Evolutionary conservation across 2,888 invertebrate species (phyloP).

Genomic region (Deilephila porcellus): DNA sequence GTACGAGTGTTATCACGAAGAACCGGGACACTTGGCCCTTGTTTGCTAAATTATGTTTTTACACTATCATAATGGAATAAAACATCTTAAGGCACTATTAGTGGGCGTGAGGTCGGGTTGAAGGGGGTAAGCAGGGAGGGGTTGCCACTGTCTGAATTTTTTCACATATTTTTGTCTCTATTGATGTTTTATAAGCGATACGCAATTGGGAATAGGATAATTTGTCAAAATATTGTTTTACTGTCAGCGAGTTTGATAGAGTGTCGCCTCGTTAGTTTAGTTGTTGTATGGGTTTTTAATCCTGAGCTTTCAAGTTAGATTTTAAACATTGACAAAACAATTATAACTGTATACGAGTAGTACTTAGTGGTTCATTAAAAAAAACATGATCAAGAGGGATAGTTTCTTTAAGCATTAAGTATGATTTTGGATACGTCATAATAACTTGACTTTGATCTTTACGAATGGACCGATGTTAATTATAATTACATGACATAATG

Average conservation of each 20-base stretch:
- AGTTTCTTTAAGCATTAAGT: no score
- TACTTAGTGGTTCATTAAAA: no score
- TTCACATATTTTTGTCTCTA: background rate
- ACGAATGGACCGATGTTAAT: background rate
- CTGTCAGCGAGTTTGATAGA: background rate
- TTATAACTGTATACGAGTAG: no score
- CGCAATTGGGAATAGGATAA: background rate
- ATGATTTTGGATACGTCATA: no score
- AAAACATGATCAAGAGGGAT: no score
- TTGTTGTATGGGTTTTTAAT: no score
- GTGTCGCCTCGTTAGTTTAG: background rate
- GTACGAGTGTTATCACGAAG: no score
- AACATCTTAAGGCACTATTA: background rate
- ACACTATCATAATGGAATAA: constrained; percentile 3
- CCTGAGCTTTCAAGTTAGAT: no score
- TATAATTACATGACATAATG: background rate
- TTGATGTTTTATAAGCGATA: constrained; percentile 24
- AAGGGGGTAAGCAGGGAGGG: background rate
- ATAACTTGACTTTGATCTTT: no score
- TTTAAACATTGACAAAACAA: no score
- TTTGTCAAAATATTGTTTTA: background rate
- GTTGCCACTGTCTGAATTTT: background rate
- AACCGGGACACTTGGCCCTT: no score
- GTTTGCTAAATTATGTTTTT: no score
- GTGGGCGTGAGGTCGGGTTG: background rate